These are phyloP conservation scores for Dugesia japonica DNA, from an alignment of 2,888 invertebrate genomes.

Conservation along the genomic window DNA sequence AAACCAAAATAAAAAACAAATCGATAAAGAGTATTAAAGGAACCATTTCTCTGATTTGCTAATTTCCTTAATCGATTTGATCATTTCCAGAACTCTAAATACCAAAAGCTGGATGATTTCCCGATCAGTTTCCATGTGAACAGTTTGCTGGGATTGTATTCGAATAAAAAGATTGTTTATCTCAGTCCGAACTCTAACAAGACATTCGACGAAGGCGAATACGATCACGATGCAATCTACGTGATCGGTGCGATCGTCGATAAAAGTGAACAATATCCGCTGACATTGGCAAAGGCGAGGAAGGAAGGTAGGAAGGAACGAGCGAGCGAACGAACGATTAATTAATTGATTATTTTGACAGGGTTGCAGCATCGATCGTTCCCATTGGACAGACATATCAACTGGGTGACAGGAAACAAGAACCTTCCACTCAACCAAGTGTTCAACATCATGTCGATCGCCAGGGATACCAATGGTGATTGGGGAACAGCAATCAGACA, in stretches of 20 bases:
- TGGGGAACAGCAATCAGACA: background rate
- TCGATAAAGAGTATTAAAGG: no score
- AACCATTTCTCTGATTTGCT: no score
- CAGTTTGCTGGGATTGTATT: no score
- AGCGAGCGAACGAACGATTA: no score
- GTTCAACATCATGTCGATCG: background rate
- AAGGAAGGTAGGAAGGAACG: background rate
- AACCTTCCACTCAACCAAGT: background rate
- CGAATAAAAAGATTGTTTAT: background rate
- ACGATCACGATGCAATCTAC: slow-evolving; percentile 1
- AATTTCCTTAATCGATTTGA: no score
- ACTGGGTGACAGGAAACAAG: background rate
- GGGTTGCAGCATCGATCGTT: background rate
- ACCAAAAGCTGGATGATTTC: no score
- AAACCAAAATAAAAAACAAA: no score
- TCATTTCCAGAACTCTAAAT: no score
- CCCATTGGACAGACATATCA: background rate
- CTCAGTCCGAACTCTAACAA: background rate
- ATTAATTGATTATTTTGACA: no score
- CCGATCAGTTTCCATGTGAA: no score
- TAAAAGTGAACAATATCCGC: background rate
- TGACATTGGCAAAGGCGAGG: background rate
- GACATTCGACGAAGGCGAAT: background rate
- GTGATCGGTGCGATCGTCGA: background rate
- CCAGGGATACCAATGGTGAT: background rate